phyloP scores from a whole-genome alignment of 2,797 vertebrate genomes.

The Diplodus sargus region DNA sequence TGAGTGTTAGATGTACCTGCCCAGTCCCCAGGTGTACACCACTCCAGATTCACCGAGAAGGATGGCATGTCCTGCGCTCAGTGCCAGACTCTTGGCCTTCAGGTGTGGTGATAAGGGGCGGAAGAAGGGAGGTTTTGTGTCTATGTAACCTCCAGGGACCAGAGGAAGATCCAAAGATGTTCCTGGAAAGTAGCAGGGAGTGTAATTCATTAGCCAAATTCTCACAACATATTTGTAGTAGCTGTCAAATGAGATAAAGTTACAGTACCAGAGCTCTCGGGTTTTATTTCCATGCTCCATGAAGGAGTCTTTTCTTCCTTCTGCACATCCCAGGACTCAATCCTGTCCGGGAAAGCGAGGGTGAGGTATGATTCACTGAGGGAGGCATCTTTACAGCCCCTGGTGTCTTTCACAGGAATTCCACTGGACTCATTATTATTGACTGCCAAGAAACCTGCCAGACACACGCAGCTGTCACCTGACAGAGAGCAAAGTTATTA shows the following conservation, averaged over 20 bases:
- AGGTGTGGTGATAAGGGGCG: constrained; percentile 78
- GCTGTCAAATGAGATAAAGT: neutral
- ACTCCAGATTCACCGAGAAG: constrained; percentile 83
- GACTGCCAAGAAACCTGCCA: constrained; percentile 79
- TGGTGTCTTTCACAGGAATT: constrained; percentile 20
- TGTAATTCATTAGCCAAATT: neutral
- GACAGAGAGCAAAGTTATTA: neutral
- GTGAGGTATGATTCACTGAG: constrained; percentile 85
- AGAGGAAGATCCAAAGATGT: constrained; percentile 81
- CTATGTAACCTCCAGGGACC: constrained; percentile 86
- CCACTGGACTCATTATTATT: neutral
- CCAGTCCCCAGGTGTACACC: constrained; percentile 90
- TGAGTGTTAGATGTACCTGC: constrained; percentile 84
- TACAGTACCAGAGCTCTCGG: constrained; percentile 42
- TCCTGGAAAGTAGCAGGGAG: constrained; percentile 47
- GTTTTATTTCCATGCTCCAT: constrained; percentile 73
- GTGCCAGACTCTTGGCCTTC: constrained; percentile 81
- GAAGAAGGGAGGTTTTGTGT: constrained; percentile 84
- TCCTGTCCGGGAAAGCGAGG: constrained; percentile 76
- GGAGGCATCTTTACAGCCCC: constrained; percentile 83
- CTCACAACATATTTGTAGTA: neutral
- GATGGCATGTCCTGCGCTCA: constrained; percentile 89
- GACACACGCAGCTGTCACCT: constrained; percentile 72
- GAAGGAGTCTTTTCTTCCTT: constrained; percentile 53
- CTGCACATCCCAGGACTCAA: constrained; percentile 83